phyloP scores from a whole-genome alignment of 1,140 invertebrate species.

The Habropoda laboriosa region DNA sequence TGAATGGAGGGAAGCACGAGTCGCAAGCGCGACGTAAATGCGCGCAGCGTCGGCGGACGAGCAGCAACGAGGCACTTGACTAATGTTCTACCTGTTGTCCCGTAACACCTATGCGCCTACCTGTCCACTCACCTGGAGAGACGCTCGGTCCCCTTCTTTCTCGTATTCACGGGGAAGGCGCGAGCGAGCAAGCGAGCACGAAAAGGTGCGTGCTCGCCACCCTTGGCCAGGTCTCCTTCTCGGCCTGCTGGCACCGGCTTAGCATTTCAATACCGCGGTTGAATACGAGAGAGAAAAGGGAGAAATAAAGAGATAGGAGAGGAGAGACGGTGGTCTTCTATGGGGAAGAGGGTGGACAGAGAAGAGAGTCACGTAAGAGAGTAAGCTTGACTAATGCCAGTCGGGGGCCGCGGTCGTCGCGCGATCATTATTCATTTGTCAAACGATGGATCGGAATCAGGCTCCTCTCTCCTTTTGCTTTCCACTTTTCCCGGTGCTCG shows the following conservation, averaged over 20 bases:
- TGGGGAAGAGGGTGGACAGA: slow-evolving; percentile 27
- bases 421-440: slow-evolving; percentile 76
- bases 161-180: slow-evolving; percentile 27
- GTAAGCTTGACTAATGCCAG: slow-evolving; percentile 75
- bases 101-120: slow-evolving; percentile 72
- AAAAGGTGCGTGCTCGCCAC: slow-evolving; percentile 43
- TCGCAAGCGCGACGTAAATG: slow-evolving; percentile 53
- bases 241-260: slow-evolving; percentile 58
- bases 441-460: slow-evolving; percentile 60
- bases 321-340: neutral
- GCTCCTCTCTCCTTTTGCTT: neutral
- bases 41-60: slow-evolving; percentile 43
- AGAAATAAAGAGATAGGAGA: slow-evolving; percentile 33
- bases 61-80: slow-evolving; percentile 75
- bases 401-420: slow-evolving; percentile 62
- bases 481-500: neutral
- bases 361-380: slow-evolving; percentile 66
- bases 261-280: slow-evolving; percentile 71
- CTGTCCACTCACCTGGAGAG: slow-evolving; percentile 56
- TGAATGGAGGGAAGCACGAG: too few relatives aligned
- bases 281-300: slow-evolving; percentile 51
- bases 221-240: slow-evolving; percentile 45
- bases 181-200: slow-evolving; percentile 3
- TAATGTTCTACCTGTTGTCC: slow-evolving; percentile 79
- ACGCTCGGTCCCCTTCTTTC: slow-evolving; percentile 20